phyloP scores from a whole-genome alignment of 37 sponge, comb jelly and placozoan genomes.

The Chondrilla cf. caribensis region DNA sequence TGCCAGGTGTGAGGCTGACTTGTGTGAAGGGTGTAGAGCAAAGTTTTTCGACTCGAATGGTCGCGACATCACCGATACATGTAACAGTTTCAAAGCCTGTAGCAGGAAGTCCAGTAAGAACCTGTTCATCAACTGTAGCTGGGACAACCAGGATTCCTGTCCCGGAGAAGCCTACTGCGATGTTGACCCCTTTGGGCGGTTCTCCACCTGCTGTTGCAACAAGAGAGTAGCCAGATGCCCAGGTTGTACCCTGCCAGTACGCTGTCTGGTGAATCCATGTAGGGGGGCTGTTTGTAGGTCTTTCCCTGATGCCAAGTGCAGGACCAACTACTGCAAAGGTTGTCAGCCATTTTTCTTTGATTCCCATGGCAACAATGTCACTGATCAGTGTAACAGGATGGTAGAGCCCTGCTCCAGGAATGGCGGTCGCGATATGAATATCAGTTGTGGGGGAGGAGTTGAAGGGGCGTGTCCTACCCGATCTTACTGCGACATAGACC shows the following conservation, averaged over 20 bases:
- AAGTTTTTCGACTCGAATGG: background rate
- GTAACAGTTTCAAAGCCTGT: slow-evolving; percentile 7
- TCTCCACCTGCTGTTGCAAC: slow-evolving; percentile 18
- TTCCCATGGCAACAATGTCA: background rate
- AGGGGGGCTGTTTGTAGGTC: background rate
- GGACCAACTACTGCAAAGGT: background rate
- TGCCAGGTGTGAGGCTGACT: slow-evolving; percentile 21
- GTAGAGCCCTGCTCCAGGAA: background rate
- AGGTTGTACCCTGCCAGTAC: background rate
- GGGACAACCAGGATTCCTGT: background rate
- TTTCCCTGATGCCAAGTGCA: slow-evolving; percentile 20
- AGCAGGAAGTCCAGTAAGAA: background rate
- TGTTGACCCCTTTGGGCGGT: slow-evolving; percentile 16
- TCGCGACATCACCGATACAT: background rate
- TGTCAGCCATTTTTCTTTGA: slow-evolving; percentile 25
- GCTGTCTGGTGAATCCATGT: background rate
- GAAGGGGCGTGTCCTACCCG: background rate
- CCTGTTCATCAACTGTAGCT: background rate
- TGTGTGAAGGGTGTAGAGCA: slow-evolving; percentile 13
- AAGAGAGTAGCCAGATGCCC: background rate
- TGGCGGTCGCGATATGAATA: background rate
- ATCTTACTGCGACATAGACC: background rate
- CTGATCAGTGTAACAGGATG: background rate
- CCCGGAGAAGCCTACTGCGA: slow-evolving; percentile 3
- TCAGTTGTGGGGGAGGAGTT: background rate